A percentile compares a stretch with the other conserved stretches of the same genome.
These are phyloP conservation scores for Dyspetes luteomarginatus DNA, from an alignment of 2,888 invertebrate genomes.

Conservation along the genomic window DNA sequence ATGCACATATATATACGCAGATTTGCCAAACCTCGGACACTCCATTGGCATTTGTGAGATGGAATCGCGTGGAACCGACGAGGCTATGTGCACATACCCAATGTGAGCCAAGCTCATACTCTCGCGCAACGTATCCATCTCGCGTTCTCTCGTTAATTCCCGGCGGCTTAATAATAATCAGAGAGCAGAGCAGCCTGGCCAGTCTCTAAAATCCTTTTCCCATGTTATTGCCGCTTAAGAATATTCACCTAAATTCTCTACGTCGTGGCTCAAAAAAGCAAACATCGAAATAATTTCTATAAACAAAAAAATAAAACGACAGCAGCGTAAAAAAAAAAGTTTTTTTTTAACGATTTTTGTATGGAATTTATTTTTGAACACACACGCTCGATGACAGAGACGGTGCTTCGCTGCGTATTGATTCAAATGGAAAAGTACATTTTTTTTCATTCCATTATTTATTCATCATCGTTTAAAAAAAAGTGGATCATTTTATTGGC, in stretches of 20 bases:
- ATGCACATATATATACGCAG: constrained; percentile 56
- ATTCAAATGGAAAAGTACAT: too few relatives aligned
- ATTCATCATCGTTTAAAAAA: too few relatives aligned
- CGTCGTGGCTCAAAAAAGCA: background rate
- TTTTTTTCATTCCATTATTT: too few relatives aligned
- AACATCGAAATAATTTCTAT: background rate
- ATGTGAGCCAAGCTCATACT: constrained; percentile 16
- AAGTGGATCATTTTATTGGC: too few relatives aligned
- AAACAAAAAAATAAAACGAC: too few relatives aligned
- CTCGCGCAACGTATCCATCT: constrained; percentile 5
- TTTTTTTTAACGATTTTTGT: too few relatives aligned
- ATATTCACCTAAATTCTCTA: background rate
- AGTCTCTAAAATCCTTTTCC: background rate
- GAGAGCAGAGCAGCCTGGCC: background rate
- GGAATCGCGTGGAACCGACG: constrained; percentile 35
- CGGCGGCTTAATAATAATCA: constrained; percentile 33
- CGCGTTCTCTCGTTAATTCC: background rate
- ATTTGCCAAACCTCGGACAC: constrained; percentile 62
- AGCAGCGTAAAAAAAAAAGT: too few relatives aligned
- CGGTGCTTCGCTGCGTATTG: too few relatives aligned
- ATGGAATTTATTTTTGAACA: too few relatives aligned
- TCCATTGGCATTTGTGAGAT: constrained; percentile 56
- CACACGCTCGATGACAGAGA: too few relatives aligned
- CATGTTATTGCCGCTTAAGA: constrained; percentile 1
- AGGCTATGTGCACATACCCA: background rate